Conservation (phyloP, 2,888 invertebrate species). For the Xanthorhoe spadicearia region DNA sequence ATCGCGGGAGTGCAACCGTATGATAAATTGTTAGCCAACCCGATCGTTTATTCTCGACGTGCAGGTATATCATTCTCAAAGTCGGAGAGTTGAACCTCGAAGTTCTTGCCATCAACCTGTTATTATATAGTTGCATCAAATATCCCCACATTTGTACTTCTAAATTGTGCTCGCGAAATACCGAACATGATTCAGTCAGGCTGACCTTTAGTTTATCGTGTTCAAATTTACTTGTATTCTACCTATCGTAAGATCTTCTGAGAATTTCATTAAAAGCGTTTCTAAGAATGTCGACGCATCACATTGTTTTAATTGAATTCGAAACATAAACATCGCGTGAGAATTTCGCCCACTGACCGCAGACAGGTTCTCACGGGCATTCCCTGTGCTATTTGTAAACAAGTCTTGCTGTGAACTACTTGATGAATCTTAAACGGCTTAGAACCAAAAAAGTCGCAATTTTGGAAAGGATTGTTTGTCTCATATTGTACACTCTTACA, state of each 20-base stretch:
- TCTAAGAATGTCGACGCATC: constrained; percentile 55
- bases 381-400: constrained; percentile 50
- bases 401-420: constrained; percentile 30
- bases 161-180: constrained; percentile 3
- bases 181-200: constrained; percentile 18
- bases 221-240: constrained; percentile 21
- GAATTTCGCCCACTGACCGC: constrained; percentile 60
- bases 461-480: neutral
- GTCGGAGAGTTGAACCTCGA: constrained; percentile 44
- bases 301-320: constrained; percentile 58
- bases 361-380: constrained; percentile 58
- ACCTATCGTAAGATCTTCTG: constrained; percentile 23
- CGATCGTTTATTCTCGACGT: constrained; percentile 61
- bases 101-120: constrained; percentile 37
- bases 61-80: constrained; percentile 56
- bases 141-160: constrained; percentile 20
- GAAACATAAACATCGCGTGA: constrained; percentile 68
- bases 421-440: constrained; percentile 4
- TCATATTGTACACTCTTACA: too few species aligned
- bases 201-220: constrained; percentile 20
- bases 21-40: constrained; percentile 67
- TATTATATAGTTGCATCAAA: constrained; percentile 48
- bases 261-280: constrained; percentile 29
- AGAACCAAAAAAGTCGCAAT: neutral
- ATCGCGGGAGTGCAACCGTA: constrained; percentile 61